phyloP scores from a whole-genome alignment of 1,140 invertebrate genomes.

The Ephestia elutella region DNA sequence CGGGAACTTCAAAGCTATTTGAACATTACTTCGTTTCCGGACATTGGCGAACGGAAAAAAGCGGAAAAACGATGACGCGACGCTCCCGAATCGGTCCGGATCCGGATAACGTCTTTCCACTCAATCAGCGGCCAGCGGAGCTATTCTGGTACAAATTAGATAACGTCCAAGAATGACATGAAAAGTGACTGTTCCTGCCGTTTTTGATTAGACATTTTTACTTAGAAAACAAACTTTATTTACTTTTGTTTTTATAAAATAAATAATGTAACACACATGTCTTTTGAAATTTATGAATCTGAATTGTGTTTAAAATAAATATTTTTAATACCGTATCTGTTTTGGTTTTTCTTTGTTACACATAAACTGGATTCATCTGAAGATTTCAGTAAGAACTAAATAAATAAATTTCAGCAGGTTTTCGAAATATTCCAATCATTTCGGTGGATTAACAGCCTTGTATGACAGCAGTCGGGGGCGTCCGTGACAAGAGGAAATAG shows the following conservation, averaged over 20 bases:
- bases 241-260: too few species aligned
- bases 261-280: too few species aligned
- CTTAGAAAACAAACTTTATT: too few species aligned
- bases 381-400: too few species aligned
- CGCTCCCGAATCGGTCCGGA: conserved; percentile 6
- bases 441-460: not conserved
- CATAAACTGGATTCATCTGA: too few species aligned
- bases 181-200: conserved; percentile 18
- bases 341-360: too few species aligned
- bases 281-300: too few species aligned
- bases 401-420: not conserved
- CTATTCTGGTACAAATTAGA: conserved; percentile 19
- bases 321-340: too few species aligned
- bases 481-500: conserved; percentile 40
- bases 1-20: not conserved
- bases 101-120: conserved; percentile 11
- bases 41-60: not conserved
- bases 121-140: conserved; percentile 15
- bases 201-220: conserved; percentile 15
- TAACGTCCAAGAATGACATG: conserved; percentile 14
- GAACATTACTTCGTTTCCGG: not conserved
- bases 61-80: conserved; percentile 5
- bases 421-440: not conserved
- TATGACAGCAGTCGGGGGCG: conserved; percentile 11
- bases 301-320: too few species aligned